A percentile compares a stretch with the other conserved stretches of the same genome.
Conservation (phyloP, 2,797 vertebrate species). For the Peromyscus melanophrys region DNA sequence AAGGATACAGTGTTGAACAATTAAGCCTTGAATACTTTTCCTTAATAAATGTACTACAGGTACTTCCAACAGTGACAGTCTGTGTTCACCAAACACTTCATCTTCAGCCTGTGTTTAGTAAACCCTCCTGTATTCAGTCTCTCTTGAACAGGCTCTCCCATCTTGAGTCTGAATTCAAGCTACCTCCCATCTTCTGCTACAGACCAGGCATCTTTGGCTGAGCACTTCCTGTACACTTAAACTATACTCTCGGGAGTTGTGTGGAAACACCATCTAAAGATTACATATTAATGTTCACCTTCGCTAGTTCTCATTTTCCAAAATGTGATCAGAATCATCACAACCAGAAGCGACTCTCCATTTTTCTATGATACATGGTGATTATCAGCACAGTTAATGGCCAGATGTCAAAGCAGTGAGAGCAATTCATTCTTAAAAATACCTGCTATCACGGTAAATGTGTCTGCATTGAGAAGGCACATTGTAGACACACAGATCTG, state of each 20-base stretch:
- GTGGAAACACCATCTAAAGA: background rate
- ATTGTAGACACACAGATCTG: background rate
- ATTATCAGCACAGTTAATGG: slow-evolving; percentile 40
- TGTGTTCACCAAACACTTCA: background rate
- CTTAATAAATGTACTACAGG: background rate
- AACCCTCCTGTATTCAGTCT: background rate
- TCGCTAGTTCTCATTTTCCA: background rate
- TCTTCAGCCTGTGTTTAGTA: background rate
- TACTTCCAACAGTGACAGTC: background rate
- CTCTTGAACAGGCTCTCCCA: background rate
- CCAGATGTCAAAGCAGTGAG: slow-evolving; percentile 65
- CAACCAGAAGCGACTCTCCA: background rate
- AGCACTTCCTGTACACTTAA: background rate
- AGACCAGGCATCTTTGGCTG: background rate
- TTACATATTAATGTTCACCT: background rate
- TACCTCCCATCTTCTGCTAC: background rate
- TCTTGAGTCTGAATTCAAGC: background rate
- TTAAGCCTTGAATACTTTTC: background rate
- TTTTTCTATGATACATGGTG: background rate
- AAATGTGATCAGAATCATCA: background rate
- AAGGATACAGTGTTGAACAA: background rate
- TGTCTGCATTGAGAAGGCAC: slow-evolving; percentile 33
- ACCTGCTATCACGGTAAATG: slow-evolving; percentile 42
- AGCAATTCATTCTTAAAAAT: slow-evolving; percentile 63
- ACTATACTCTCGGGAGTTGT: background rate